phyloP scores from a whole-genome alignment of 2,888 invertebrate genomes.

The Meta bourneti region DNA sequence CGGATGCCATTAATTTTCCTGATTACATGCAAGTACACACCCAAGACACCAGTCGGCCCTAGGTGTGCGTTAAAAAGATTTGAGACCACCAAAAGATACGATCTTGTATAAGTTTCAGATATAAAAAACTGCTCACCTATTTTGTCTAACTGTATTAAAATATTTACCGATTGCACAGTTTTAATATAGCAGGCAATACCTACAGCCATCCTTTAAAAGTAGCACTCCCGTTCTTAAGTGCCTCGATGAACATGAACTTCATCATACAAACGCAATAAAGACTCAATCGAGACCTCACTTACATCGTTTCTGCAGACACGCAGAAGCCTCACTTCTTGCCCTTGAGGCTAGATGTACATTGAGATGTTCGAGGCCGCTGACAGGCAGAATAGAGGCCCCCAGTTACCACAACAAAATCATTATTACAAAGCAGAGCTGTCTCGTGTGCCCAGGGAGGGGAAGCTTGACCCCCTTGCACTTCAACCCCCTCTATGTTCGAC shows the following conservation, averaged over 20 bases:
- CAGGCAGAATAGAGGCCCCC: conserved; percentile 39
- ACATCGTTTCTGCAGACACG: not conserved
- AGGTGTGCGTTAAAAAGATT: too few species aligned
- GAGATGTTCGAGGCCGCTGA: conserved; percentile 60
- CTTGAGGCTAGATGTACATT: conserved; percentile 25
- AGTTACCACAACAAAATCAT: conserved; percentile 64
- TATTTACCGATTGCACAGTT: too few species aligned
- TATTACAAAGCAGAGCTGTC: conserved; percentile 28
- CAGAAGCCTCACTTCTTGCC: not conserved
- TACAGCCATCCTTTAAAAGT: not conserved
- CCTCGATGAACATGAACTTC: not conserved
- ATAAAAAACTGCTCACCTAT: too few species aligned
- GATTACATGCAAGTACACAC: too few species aligned
- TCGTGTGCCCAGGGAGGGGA: conserved; percentile 22
- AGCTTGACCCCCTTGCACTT: not conserved
- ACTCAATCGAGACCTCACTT: conserved; percentile 39
- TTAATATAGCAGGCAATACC: too few species aligned
- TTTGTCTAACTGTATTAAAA: too few species aligned
- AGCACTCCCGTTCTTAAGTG: not conserved
- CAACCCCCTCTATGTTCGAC: not conserved
- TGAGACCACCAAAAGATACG: too few species aligned
- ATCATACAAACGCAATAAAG: not conserved
- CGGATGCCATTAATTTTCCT: too few species aligned
- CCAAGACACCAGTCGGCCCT: too few species aligned
- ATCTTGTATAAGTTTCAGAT: too few species aligned